phyloP scores from a whole-genome alignment of 2,113 vertebrate genomes.

The Ibidorhyncha struthersii region DNA sequence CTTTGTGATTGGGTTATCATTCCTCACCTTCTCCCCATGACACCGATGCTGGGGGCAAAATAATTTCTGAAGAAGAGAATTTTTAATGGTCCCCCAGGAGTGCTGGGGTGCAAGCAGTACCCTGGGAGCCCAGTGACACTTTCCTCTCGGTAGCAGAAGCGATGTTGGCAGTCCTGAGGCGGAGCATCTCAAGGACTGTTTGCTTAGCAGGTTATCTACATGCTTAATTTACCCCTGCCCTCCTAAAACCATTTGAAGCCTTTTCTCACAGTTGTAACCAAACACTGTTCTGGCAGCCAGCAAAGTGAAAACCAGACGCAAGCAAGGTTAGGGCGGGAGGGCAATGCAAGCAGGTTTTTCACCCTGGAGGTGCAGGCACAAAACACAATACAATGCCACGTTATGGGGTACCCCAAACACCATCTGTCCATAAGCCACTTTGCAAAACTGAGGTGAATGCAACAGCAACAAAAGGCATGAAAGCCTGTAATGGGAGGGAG shows the following conservation, averaged over 20 bases:
- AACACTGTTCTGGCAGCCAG: neutral
- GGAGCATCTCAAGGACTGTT: neutral
- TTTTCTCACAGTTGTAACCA: neutral
- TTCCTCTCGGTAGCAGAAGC: neutral
- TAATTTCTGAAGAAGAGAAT: neutral
- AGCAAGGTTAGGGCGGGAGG: neutral
- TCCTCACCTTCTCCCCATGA: neutral
- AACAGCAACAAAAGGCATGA: neutral
- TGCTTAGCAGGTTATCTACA: neutral
- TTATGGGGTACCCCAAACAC: neutral
- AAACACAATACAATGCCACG: rapidly evolving
- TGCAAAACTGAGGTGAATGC: neutral
- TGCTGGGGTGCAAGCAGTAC: neutral
- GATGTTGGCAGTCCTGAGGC: rapidly evolving
- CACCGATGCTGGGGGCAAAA: neutral
- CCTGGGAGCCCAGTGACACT: neutral
- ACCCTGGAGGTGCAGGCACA: neutral
- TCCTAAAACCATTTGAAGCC: neutral
- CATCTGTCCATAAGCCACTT: neutral
- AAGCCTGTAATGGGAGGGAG: neutral
- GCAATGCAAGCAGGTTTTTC: neutral
- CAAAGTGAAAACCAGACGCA: neutral
- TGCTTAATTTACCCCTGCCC: neutral
- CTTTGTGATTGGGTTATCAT: rapidly evolving
- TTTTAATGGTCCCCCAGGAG: neutral